These are phyloP conservation scores for Actenoides hombroni DNA, from an alignment of 2,113 vertebrate genomes.

Conservation along the genomic window DNA sequence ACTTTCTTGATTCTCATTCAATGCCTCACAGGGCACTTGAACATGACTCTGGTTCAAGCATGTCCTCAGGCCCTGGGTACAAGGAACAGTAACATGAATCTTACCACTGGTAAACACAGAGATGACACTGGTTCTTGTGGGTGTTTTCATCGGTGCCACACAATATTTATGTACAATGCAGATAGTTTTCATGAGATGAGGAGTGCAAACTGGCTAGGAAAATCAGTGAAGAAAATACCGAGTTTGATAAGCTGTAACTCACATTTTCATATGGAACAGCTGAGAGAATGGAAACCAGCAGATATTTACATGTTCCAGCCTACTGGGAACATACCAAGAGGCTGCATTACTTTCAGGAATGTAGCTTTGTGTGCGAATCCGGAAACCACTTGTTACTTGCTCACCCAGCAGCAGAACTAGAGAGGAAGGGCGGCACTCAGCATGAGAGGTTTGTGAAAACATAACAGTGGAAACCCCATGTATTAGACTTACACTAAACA, in stretches of 20 bases:
- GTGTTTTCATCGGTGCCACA: neutral
- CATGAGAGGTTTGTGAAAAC: neutral
- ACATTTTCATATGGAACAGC: neutral
- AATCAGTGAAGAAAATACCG: neutral
- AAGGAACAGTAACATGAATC: accelerated
- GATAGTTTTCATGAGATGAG: neutral
- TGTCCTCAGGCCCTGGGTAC: neutral
- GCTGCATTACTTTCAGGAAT: neutral
- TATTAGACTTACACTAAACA: neutral
- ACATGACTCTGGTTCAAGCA: neutral
- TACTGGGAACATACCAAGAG: neutral
- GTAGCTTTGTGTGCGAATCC: neutral
- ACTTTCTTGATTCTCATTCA: neutral
- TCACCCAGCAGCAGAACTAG: neutral
- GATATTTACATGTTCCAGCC: neutral
- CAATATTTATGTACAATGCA: neutral
- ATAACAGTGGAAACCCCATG: accelerated
- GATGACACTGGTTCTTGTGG: neutral
- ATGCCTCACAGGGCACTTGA: neutral
- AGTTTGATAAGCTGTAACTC: neutral
- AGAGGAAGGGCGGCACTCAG: neutral
- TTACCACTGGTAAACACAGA: neutral
- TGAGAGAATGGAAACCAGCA: neutral
- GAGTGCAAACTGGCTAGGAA: neutral
- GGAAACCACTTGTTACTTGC: neutral